These are phyloP conservation scores for Spizaetus ornatus DNA, from an alignment of 2,113 vertebrate species.

Conservation along the genomic window DNA sequence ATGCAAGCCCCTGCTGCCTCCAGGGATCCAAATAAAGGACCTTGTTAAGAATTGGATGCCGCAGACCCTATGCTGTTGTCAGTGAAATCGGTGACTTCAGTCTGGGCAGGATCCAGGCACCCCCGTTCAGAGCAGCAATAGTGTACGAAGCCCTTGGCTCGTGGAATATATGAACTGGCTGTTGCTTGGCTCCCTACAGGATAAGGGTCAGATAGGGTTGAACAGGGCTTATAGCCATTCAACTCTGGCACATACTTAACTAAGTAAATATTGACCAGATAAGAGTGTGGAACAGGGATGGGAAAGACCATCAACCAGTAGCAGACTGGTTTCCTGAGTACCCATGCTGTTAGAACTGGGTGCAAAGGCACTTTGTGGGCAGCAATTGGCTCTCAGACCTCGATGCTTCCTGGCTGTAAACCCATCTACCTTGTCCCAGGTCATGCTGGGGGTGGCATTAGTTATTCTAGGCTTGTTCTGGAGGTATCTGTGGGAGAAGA, in stretches of 20 bases:
- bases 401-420: neutral
- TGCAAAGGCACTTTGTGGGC: neutral
- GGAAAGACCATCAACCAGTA: neutral
- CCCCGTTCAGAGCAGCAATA: rapidly evolving
- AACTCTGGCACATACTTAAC: neutral
- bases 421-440: neutral
- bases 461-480: neutral
- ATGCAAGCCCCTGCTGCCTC: neutral
- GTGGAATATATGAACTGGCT: neutral
- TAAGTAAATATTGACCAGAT: neutral
- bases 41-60: neutral
- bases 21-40: neutral
- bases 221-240: neutral
- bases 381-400: neutral
- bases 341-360: neutral
- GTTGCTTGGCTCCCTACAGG: neutral
- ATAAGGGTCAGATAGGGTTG: neutral
- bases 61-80: neutral
- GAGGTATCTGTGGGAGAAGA: neutral
- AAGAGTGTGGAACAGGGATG: neutral
- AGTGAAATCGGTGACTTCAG: neutral
- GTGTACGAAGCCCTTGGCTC: neutral
- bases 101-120: neutral
- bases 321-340: neutral
- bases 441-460: rapidly evolving